Conservation (phyloP, 2,113 vertebrate species). For the Campylomormyrus tamandua region DNA sequence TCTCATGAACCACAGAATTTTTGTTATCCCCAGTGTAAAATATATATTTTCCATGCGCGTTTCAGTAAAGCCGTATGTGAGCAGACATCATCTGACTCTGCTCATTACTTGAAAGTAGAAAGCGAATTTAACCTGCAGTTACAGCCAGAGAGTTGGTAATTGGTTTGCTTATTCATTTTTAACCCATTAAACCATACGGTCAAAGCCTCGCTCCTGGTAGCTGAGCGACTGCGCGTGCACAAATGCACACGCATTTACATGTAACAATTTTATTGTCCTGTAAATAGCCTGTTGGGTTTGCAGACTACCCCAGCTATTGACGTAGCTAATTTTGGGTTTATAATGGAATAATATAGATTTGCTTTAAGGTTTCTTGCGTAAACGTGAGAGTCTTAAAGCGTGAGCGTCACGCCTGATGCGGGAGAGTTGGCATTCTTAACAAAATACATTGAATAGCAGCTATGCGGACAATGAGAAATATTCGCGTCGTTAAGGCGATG, state of each 20-base stretch:
- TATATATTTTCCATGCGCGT: not conserved
- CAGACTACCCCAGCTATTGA: not conserved
- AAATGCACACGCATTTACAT: too few species aligned
- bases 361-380: too few species aligned
- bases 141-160: not conserved
- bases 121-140: not conserved
- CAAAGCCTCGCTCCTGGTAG: not conserved
- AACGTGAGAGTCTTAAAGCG: too few species aligned
- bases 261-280: too few species aligned
- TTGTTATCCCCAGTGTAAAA: not conserved
- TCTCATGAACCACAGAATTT: not conserved
- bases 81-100: not conserved
- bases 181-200: not conserved
- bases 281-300: not conserved
- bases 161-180: not conserved
- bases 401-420: not conserved
- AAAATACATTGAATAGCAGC: not conserved
- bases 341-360: not conserved
- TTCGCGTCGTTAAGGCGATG: not conserved
- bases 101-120: not conserved
- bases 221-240: not conserved
- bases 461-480: not conserved
- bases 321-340: not conserved
- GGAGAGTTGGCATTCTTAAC: not conserved
- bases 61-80: not conserved